Percentiles rank a stretch among this genome's conserved stretches.
Evolutionary conservation across 53 echinoderm and acorn worm species (phyloP).

Genomic region (Holothuria scabra): DNA sequence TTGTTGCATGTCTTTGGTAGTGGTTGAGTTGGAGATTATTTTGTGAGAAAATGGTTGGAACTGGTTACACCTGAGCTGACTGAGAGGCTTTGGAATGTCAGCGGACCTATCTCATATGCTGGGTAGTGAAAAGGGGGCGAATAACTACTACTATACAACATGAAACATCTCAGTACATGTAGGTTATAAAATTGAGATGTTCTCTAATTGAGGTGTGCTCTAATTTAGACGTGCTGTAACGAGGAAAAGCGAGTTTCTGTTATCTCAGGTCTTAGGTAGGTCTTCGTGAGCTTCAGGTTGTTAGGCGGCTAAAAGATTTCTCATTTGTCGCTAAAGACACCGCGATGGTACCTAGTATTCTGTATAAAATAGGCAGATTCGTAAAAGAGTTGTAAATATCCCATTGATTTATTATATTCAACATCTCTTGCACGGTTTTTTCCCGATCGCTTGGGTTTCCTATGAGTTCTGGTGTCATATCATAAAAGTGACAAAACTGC

Average conservation of each 20-base stretch:
- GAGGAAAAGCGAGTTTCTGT: slow-evolving; percentile 16
- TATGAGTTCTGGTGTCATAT: slow-evolving; percentile 19
- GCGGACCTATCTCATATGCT: no score
- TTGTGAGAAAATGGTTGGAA: no score
- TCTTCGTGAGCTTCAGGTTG: slow-evolving; percentile 35
- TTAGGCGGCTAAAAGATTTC: slow-evolving; percentile 41
- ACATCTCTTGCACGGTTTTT: slow-evolving; percentile 15
- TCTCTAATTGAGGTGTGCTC: neutral
- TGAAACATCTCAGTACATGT: slow-evolving; percentile 1
- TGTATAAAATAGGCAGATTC: slow-evolving; percentile 20
- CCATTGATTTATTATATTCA: slow-evolving; percentile 26
- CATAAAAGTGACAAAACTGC: slow-evolving; percentile 39
- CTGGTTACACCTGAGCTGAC: no score
- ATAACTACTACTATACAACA: no score
- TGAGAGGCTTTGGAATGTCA: no score
- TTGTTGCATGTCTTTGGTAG: no score
- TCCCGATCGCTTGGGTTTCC: neutral
- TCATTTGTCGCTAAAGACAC: slow-evolving; percentile 35
- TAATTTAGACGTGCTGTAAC: slow-evolving; percentile 8
- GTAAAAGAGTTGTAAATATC: slow-evolving; percentile 29
- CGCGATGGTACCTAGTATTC: slow-evolving; percentile 43
- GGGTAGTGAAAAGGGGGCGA: no score
- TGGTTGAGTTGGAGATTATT: no score
- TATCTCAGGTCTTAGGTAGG: slow-evolving; percentile 43
- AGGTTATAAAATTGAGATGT: neutral